A percentile compares a stretch with the other conserved stretches of the same genome.
These are phyloP conservation scores for Leuciscus waleckii DNA, from an alignment of 2,797 vertebrate species.

Conservation along the genomic window DNA sequence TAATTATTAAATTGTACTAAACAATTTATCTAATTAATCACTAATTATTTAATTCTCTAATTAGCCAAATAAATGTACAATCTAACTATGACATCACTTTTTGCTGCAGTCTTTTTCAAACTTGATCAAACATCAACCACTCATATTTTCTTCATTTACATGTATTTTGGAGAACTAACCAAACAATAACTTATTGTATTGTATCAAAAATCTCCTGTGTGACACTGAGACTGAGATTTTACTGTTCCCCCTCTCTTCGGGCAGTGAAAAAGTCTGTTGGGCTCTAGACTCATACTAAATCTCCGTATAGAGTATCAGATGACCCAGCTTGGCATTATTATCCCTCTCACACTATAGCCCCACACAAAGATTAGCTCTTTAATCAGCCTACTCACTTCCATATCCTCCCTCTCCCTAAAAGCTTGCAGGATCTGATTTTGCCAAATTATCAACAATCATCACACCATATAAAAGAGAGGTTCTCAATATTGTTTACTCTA, in stretches of 20 bases:
- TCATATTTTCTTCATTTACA: not conserved
- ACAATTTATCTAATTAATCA: not conserved
- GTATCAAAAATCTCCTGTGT: not conserved
- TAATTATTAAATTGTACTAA: not conserved
- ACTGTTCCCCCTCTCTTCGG: slow-evolving; percentile 2
- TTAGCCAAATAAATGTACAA: slow-evolving; percentile 1
- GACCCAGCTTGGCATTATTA: slow-evolving; percentile 49
- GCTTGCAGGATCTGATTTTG: slow-evolving; percentile 35
- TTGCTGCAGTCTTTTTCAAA: not conserved
- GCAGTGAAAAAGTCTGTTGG: slow-evolving; percentile 9
- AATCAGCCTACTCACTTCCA: slow-evolving; percentile 56
- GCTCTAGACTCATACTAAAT: slow-evolving; percentile 32
- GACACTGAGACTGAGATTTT: slow-evolving; percentile 24
- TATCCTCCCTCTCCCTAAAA: slow-evolving; percentile 35
- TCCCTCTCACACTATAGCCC: slow-evolving; percentile 39
- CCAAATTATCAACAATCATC: slow-evolving; percentile 30
- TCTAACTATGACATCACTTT: not conserved
- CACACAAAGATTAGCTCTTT: slow-evolving; percentile 56
- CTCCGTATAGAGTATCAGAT: slow-evolving; percentile 49
- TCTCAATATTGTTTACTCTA: not conserved
- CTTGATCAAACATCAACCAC: not conserved
- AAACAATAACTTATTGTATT: slow-evolving; percentile 6
- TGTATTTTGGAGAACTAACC: not conserved
- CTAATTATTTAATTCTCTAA: not conserved
- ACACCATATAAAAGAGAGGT: not conserved